Evolutionary conservation across 2,797 vertebrate species (phyloP), one percentile per base, ranked within the genome.

Genomic region (Agapornis canus): DNA sequence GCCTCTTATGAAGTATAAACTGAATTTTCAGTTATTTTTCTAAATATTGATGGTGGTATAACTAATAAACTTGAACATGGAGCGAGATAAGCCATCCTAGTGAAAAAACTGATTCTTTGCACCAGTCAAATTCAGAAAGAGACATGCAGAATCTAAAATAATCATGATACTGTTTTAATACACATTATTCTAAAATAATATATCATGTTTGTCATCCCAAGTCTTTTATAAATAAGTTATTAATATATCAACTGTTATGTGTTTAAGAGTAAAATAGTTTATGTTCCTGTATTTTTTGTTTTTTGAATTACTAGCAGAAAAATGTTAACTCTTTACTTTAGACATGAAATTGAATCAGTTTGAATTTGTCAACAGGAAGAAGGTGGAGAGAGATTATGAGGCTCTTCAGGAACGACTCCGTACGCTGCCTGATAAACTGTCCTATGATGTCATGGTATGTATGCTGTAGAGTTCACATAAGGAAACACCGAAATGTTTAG

Each of bases 361-460:
- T 95, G 45, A 90, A 88, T 96, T 95, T 93, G 66, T 91, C 89
- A 86, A 91, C 97, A 99, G 99, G 99, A 98, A 97, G 96, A 99
- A 99, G 96, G 97, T 99, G 76, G 98, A 99, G 26, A 97, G 95
- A 20, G 99, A 99, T 96, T 99, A 99, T 61, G 98, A 98, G 75
- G 98, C 98, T 73, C 98, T 99, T 89, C 98, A 98, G 39, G 98
- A 99, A 8, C 98, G 99, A 20, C 99, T 99, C 32, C 87, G 81
- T 84, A 99, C 98, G 0, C 98, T 99, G 90, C 99, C 99, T 4
- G 99, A 99, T 92, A 98, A 98, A 71, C 97, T 99, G 87, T 99
- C 98, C 39, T 99, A 99, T 37, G 98, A 99, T 95, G 95, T 99
- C 96, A 99, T 99, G 99, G 99, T 99, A 98, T 60, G 98, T 97